Evolutionary conservation across 2,113 vertebrate genomes (phyloP).

Genomic region (Smithornis capensis): DNA sequence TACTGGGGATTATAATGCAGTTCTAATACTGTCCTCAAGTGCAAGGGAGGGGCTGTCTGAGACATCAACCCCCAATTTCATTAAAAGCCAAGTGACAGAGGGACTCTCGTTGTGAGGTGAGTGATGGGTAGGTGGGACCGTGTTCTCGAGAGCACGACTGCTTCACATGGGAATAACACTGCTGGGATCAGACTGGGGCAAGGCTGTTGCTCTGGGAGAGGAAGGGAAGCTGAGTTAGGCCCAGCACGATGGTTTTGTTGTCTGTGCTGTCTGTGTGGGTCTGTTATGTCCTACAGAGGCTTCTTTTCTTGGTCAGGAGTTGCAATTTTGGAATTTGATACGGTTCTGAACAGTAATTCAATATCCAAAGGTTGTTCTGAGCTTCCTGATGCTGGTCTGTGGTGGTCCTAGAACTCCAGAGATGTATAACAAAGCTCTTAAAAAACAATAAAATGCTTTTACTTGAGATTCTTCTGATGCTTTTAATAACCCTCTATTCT

Average conservation of each 20-base stretch:
- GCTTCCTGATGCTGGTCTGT: not conserved
- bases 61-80: not conserved
- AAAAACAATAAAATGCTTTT: not conserved
- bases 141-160: not conserved
- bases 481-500: not conserved
- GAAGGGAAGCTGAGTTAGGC: not conserved
- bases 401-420: not conserved
- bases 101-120: not conserved
- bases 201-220: not conserved
- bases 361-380: not conserved
- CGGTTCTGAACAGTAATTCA: not conserved
- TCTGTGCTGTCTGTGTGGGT: not conserved
- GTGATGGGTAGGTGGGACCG: not conserved
- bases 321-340: not conserved
- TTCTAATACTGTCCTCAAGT: conserved; percentile 40
- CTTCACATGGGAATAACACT: not conserved
- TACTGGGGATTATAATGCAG: conserved; percentile 13
- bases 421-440: not conserved
- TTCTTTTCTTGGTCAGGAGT: not conserved
- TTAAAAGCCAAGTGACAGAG: not conserved
- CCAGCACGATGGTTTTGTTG: not conserved
- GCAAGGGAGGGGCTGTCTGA: conserved; percentile 9
- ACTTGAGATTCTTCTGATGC: not conserved
- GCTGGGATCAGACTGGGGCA: not conserved
- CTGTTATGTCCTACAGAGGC: not conserved